Percentiles rank a stretch among this genome's conserved stretches.
Conservation (phyloP, 92 coral and sea anemone species). For the Epizoanthus fatuus region DNA sequence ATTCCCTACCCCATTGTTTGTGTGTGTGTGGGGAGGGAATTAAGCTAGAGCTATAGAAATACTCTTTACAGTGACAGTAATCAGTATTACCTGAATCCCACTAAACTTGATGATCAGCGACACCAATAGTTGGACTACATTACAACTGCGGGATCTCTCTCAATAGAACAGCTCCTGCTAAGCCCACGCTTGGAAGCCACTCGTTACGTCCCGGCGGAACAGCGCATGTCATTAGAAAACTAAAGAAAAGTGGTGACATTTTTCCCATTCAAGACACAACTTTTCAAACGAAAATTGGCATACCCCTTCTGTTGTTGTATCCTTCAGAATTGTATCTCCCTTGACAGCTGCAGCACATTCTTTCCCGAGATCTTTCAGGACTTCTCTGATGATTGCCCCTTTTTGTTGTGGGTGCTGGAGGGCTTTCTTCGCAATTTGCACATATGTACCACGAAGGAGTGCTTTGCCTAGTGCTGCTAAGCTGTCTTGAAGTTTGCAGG, state of each 20-base stretch:
- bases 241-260: constrained; percentile 9
- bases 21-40: too few relatives aligned
- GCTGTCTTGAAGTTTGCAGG: neutral
- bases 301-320: constrained; percentile 3
- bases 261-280: constrained; percentile 5
- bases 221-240: constrained; percentile 16
- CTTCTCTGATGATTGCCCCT: constrained; percentile 10
- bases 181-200: constrained; percentile 13
- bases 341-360: constrained; percentile 11
- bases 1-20: too few relatives aligned
- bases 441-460: constrained; percentile 9
- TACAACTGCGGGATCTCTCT: constrained; percentile 10
- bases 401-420: constrained; percentile 1
- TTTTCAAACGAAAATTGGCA: constrained; percentile 1
- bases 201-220: constrained; percentile 5
- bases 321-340: constrained; percentile 10
- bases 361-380: constrained; percentile 5
- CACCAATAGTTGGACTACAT: constrained; percentile 1
- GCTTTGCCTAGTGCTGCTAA: constrained; percentile 13
- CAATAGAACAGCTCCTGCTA: constrained; percentile 10
- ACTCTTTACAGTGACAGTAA: constrained; percentile 10
- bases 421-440: neutral
- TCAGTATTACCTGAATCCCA: constrained; percentile 3
- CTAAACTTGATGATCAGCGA: constrained; percentile 9
- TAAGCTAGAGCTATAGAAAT: neutral